Evolutionary conservation across 2,888 invertebrate species (phyloP).

Genomic region (Scaptomyza polygonia): DNA sequence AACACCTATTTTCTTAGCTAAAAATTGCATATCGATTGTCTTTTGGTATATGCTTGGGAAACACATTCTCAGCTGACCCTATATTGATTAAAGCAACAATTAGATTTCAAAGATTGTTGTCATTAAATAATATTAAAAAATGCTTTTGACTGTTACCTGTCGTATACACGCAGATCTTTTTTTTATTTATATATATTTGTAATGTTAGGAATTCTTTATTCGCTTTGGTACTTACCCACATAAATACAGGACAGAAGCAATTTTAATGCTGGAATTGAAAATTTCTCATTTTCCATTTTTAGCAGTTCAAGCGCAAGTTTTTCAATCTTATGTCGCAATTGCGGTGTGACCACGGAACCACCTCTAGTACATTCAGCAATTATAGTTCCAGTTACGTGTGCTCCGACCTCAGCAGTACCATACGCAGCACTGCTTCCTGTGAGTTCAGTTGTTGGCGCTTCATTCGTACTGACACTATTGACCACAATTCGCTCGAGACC

Average conservation of each 20-base stretch:
- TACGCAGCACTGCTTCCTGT: slow-evolving; percentile 37
- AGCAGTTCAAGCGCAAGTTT: slow-evolving; percentile 89
- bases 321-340: slow-evolving; percentile 87
- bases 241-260: slow-evolving; percentile 92
- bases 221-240: slow-evolving; percentile 85
- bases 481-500: slow-evolving; percentile 90
- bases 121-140: too few species aligned
- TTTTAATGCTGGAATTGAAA: slow-evolving; percentile 89
- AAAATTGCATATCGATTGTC: too few species aligned
- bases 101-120: too few species aligned
- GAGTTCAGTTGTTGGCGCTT: slow-evolving; percentile 24
- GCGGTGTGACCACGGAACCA: slow-evolving; percentile 84
- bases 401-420: slow-evolving; percentile 10
- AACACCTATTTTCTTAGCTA: too few species aligned
- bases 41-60: too few species aligned
- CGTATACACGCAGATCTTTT: too few species aligned
- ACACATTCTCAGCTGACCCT: too few species aligned
- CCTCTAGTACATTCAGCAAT: slow-evolving; percentile 26
- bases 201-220: too few species aligned
- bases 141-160: too few species aligned
- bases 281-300: slow-evolving; percentile 88
- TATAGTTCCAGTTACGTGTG: slow-evolving; percentile 10
- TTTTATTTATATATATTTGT: too few species aligned
- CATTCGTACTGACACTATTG: slow-evolving; percentile 66
- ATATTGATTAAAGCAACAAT: too few species aligned